Evolutionary conservation across 2,797 vertebrate genomes (phyloP).

Genomic region (Pterois miles): DNA sequence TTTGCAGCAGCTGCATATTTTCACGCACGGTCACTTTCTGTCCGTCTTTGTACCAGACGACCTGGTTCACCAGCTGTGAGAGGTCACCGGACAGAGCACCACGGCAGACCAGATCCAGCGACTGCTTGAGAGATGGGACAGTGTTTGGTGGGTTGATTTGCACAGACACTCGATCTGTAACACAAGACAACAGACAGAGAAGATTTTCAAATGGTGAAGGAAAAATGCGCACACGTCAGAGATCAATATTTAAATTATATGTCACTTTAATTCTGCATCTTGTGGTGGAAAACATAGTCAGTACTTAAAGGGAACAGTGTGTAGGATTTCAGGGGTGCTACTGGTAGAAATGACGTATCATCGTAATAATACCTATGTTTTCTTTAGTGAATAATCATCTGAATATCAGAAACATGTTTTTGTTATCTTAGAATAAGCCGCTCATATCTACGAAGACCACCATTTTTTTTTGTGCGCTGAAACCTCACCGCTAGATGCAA

Average conservation of each 20-base stretch:
- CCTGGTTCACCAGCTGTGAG: not conserved
- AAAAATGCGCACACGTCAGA: not conserved
- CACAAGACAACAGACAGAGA: not conserved
- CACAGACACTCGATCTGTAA: slow-evolving; percentile 45
- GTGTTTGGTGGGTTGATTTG: slow-evolving; percentile 14
- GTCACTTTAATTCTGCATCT: not conserved
- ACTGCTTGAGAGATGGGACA: slow-evolving; percentile 29
- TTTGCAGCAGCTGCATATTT: slow-evolving; percentile 29
- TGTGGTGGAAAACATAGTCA: not conserved
- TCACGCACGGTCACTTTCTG: slow-evolving; percentile 24
- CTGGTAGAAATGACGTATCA: not conserved
- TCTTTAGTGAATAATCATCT: not conserved
- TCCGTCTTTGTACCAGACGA: slow-evolving; percentile 53
- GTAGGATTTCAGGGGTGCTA: not conserved
- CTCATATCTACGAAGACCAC: too few relatives aligned
- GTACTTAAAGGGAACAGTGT: not conserved
- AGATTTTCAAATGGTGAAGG: not conserved
- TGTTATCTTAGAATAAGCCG: too few relatives aligned
- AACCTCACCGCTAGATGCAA: not conserved
- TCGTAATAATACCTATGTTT: not conserved
- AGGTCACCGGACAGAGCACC: not conserved
- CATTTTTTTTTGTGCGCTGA: too few relatives aligned
- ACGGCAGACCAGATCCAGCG: slow-evolving; percentile 45
- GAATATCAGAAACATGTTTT: too few relatives aligned
- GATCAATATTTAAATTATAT: not conserved